Evolutionary conservation across 2,113 vertebrate genomes (phyloP).

Genomic region (Micronisus gabar): DNA sequence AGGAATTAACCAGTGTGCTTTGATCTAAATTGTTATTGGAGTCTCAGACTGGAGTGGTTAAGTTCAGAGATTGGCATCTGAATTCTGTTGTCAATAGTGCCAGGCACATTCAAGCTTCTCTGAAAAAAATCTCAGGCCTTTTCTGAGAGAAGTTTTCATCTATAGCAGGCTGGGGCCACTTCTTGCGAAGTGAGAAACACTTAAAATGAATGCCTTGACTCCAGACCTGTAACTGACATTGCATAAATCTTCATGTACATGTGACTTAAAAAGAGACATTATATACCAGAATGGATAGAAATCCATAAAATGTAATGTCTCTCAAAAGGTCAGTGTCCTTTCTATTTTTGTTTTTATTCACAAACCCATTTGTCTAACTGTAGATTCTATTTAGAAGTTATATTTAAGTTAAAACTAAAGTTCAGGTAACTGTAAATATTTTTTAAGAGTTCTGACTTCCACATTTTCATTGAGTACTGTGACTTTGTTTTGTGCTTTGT

Average conservation of each 20-base stretch:
- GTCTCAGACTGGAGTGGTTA: neutral
- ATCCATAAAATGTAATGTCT: neutral
- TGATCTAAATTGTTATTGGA: neutral
- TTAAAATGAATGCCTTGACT: neutral
- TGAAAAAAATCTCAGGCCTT: neutral
- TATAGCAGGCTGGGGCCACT: neutral
- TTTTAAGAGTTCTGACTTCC: neutral
- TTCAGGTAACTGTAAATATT: neutral
- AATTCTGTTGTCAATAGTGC: neutral
- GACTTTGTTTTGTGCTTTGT: neutral
- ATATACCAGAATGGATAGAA: neutral
- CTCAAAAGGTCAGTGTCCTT: neutral
- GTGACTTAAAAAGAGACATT: neutral
- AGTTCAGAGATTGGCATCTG: neutral
- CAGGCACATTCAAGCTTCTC: neutral
- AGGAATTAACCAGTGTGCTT: neutral
- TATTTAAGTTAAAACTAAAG: neutral
- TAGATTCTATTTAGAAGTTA: neutral
- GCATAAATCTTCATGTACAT: neutral
- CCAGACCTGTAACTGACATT: neutral
- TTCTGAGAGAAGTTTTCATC: neutral
- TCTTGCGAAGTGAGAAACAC: neutral
- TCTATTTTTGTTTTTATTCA: neutral
- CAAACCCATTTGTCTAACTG: neutral
- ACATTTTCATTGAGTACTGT: neutral